A percentile compares a stretch with the other conserved stretches of the same genome.
Conservation (phyloP, 2,797 vertebrate species). For the Heteromormyrus szaboi region DNA sequence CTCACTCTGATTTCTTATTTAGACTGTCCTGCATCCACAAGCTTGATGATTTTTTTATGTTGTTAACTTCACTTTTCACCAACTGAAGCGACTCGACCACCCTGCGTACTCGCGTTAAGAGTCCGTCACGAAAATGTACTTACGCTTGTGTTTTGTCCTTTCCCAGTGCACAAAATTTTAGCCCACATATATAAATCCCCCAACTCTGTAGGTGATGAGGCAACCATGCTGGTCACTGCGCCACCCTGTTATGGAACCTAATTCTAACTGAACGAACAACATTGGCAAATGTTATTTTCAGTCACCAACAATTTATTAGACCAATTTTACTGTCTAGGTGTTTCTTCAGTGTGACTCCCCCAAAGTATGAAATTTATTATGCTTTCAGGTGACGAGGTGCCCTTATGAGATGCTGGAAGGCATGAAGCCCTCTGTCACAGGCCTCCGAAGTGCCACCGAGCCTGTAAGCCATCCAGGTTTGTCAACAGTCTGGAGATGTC, state of each 20-base stretch:
- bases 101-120: not conserved
- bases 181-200: not conserved
- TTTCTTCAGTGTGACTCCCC: not conserved
- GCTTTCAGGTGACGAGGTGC: not conserved
- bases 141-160: not conserved
- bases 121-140: not conserved
- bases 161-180: not conserved
- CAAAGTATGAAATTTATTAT: not conserved
- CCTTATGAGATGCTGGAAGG: not conserved
- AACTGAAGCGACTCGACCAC: not conserved
- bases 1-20: not conserved
- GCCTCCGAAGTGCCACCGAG: not conserved
- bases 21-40: not conserved
- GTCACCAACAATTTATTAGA: not conserved
- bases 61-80: not conserved
- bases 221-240: not conserved
- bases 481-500: not conserved
- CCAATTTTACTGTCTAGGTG: not conserved
- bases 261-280: not conserved
- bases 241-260: not conserved
- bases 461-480: not conserved
- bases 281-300: not conserved
- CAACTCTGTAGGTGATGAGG: not conserved
- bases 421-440: not conserved
- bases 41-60: not conserved